These are phyloP conservation scores for Polypterus senegalus DNA, from an alignment of 2,113 vertebrate genomes.

Conservation along the genomic window DNA sequence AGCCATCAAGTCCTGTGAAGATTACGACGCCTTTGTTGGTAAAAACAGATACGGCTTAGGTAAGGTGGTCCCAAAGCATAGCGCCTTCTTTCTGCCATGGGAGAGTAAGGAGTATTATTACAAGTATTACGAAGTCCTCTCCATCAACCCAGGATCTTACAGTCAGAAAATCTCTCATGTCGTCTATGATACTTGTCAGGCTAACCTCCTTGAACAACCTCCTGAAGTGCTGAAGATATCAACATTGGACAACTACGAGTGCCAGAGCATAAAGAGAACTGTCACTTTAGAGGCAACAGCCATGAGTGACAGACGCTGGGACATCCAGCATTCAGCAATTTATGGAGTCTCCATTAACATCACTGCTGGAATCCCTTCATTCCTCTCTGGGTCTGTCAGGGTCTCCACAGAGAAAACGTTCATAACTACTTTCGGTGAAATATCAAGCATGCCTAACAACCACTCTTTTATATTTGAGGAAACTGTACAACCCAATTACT, in stretches of 20 bases:
- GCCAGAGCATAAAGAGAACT: not conserved
- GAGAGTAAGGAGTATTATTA: conserved; percentile 2
- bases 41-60: conserved; percentile 9
- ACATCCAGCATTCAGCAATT: not conserved
- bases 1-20: conserved; percentile 8
- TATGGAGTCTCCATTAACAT: not conserved
- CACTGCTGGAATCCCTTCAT: not conserved
- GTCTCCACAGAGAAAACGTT: not conserved
- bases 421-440: not conserved
- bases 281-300: not conserved
- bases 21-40: not conserved
- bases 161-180: not conserved
- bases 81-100: conserved; percentile 3
- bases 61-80: conserved; percentile 3
- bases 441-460: not conserved
- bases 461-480: not conserved
- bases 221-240: not conserved
- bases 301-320: conserved; percentile 1
- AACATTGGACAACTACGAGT: conserved; percentile 6
- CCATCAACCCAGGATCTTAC: conserved; percentile 6
- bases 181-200: not conserved
- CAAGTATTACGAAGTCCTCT: conserved; percentile 5
- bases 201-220: not conserved
- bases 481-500: conserved; percentile 3
- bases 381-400: not conserved